Evolutionary conservation across 2,888 invertebrate species (phyloP).

Genomic region (Spisula subtruncata): DNA sequence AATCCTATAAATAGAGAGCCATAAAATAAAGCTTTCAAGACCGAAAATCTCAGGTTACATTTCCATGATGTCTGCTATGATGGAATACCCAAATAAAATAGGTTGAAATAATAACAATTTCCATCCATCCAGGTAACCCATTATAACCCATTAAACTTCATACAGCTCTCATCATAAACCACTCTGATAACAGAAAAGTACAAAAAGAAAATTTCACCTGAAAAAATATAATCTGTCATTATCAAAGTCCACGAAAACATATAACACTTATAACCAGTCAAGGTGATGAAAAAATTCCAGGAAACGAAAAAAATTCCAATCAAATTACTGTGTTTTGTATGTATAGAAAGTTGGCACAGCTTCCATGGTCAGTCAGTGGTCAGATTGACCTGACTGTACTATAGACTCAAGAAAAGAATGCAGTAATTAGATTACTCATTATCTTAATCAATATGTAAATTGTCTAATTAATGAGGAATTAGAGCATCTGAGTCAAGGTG

Average conservation of each 20-base stretch:
- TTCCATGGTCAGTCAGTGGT: not conserved
- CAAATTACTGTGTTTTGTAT: not conserved
- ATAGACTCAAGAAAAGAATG: not conserved
- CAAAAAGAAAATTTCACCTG: not conserved
- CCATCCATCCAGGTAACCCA: too few relatives aligned
- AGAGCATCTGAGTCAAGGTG: constrained; percentile 5
- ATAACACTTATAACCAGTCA: not conserved
- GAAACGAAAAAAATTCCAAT: not conserved
- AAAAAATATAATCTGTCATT: not conserved
- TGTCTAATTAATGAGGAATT: not conserved
- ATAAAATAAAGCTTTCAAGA: not conserved
- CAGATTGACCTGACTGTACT: not conserved
- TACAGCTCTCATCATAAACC: not conserved
- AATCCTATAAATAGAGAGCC: not conserved
- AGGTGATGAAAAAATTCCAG: too few relatives aligned
- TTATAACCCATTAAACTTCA: not conserved
- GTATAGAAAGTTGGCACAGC: too few relatives aligned
- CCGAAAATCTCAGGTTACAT: not conserved
- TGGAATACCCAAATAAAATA: not conserved
- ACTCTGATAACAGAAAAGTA: not conserved
- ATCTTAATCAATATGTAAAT: not conserved
- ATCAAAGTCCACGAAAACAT: not conserved
- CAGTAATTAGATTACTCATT: not conserved
- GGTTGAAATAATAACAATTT: not conserved
- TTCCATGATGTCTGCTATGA: not conserved